Conservation (phyloP, 2,113 vertebrate species). For the Nibea coibor region DNA sequence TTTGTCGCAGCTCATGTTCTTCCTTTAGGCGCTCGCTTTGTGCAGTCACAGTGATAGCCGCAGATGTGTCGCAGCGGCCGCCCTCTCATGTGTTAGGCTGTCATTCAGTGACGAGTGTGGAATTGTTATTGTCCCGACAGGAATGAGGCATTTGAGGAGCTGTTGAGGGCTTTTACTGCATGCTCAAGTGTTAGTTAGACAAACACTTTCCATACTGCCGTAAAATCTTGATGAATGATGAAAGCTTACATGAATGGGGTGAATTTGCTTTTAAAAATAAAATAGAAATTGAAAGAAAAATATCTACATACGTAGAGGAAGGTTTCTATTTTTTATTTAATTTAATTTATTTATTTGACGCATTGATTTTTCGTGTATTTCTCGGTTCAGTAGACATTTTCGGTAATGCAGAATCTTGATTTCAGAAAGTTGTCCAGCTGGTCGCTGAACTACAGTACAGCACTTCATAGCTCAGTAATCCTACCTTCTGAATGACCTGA, state of each 20-base stretch:
- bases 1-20: conserved; percentile 46
- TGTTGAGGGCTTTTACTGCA: not conserved
- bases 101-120: conserved; percentile 13
- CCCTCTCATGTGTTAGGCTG: not conserved
- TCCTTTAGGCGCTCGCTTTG: conserved; percentile 37
- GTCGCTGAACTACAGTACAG: not conserved
- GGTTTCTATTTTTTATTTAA: no score
- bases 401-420: not conserved
- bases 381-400: conserved; percentile 1
- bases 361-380: not conserved
- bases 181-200: not conserved
- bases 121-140: not conserved
- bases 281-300: not conserved
- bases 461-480: not conserved
- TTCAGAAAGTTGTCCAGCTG: not conserved
- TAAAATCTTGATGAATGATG: no score
- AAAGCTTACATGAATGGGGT: not conserved
- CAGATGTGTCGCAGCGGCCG: not conserved
- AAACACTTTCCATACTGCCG: not conserved
- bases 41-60: conserved; percentile 15
- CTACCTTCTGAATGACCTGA: not conserved
- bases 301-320: no score
- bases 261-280: not conserved
- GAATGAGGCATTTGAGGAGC: not conserved
- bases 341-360: not conserved